Evolutionary conservation across 2,797 vertebrate species (phyloP), one percentile per base, ranked within the genome.

Genomic region (Tangara arthus): DNA sequence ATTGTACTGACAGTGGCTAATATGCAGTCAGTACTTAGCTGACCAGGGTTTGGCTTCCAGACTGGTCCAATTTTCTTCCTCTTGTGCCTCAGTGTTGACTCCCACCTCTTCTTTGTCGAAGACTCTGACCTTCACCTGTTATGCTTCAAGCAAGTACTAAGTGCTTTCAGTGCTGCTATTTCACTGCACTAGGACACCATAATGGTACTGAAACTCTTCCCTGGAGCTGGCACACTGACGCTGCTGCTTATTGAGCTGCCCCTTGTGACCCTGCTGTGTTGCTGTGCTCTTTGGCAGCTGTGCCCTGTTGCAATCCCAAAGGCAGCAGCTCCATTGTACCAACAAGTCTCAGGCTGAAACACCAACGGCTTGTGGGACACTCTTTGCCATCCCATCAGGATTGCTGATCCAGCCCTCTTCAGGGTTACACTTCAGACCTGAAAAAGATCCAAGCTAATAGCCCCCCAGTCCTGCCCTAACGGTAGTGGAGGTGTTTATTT

Each of bases 351-450:
- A 5, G 41, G 72, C 47, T 63, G 82, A 64, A 90, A 61, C 53
- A 64, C 12, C 47, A 23, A 0, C 8, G 7, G 32, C 35, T 39
- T 6, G 1, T 20, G 66, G 55, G 59, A 57, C 0, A 0, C 19
- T 57, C 9, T 5, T 35, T 60, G 34, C 20, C 10, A 4, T 57
- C 22, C 57, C 24, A 5, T 17, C 18, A 18, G 4, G 15, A 75
- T 28, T 91, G 53, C 52, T 70, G 44, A 66, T 56, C 49, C 21
- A 47, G 0, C 16, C 46, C 21, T 44, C 56, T 2, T 4, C 24
- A 68, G 50, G 18, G n/a, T n/a, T 44, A 26, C 32, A 11, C 10
- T 63, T 47, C 49, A 63, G 37, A n/a, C 28, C n/a, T 11, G 1
- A 47, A 83, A 71, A 73, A 32, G 20, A 63, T 46, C 47, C 35